Percentiles rank a stretch among this genome's conserved stretches.
Conservation (phyloP, 2,113 vertebrate species). For the Pandion haliaetus region DNA sequence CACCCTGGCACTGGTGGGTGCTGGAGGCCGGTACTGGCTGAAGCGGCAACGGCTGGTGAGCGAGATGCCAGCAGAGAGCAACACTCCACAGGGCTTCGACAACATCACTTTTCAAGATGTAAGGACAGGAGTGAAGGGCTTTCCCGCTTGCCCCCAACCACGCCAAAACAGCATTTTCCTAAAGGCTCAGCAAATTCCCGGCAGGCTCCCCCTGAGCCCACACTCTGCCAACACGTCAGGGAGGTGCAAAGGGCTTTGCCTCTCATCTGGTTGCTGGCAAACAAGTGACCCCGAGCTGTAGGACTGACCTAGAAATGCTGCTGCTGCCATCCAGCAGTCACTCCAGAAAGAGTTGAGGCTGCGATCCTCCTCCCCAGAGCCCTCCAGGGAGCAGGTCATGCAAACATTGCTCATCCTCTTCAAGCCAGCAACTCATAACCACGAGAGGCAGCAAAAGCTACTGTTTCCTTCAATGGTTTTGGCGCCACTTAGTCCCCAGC, state of each 20-base stretch:
- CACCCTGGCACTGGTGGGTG: not conserved
- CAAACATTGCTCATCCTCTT: not conserved
- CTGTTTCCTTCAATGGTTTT: not conserved
- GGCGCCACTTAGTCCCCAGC: not conserved
- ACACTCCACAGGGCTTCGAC: slow-evolving; percentile 20
- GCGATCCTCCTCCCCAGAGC: not conserved
- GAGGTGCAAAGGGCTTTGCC: slow-evolving; percentile 29
- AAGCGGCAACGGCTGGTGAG: not conserved
- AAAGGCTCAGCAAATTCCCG: not conserved
- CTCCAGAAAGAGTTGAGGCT: not conserved
- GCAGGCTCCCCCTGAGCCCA: not conserved
- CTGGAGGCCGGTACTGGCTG: not conserved
- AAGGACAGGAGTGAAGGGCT: not conserved
- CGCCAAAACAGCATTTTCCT: not conserved
- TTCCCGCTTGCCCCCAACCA: not conserved
- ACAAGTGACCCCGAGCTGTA: not conserved
- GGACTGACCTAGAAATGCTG: not conserved
- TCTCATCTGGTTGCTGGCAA: not conserved
- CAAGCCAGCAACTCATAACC: not conserved
- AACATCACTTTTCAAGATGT: slow-evolving; percentile 74
- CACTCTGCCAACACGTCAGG: accelerated
- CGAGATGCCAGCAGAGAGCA: accelerated
- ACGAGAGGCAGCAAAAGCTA: not conserved
- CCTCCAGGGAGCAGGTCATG: not conserved
- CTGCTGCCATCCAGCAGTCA: not conserved